Percentiles rank a stretch among this genome's conserved stretches.
phyloP scores from a whole-genome alignment of 2,888 invertebrate species.

The Torymus aiolomorphi region DNA sequence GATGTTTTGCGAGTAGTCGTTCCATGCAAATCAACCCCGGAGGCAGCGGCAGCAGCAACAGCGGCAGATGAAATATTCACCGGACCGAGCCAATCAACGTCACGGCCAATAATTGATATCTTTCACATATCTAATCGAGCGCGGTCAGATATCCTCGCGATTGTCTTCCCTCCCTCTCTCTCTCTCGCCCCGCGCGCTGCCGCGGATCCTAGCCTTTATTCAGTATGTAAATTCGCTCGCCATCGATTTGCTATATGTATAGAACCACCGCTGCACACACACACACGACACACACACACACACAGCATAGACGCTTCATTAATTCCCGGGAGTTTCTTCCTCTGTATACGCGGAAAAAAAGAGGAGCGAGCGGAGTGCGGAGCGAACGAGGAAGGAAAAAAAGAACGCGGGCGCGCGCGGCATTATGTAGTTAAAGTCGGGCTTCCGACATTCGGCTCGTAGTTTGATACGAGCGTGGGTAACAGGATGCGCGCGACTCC shows the following conservation, averaged over 20 bases:
- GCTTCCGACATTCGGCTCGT: conserved; percentile 58
- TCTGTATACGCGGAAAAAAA: conserved; percentile 6
- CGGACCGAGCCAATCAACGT: conserved; percentile 54
- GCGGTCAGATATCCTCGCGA: conserved; percentile 40
- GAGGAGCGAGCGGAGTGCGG: neutral
- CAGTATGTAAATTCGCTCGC: conserved; percentile 50
- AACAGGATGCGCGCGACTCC: conserved; percentile 58
- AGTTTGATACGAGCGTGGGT: conserved; percentile 60
- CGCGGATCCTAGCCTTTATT: conserved; percentile 49
- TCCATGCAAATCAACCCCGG: conserved; percentile 35
- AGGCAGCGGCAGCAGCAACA: neutral
- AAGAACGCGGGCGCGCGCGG: conserved; percentile 19
- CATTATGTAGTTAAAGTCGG: conserved; percentile 57
- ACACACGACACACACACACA: too few species aligned
- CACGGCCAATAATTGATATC: conserved; percentile 57
- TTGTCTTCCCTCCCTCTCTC: conserved; percentile 46
- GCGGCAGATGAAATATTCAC: conserved; percentile 53
- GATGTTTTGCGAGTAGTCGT: too few species aligned
- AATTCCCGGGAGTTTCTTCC: conserved; percentile 53
- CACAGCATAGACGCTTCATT: conserved; percentile 52
- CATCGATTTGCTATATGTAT: conserved; percentile 53
- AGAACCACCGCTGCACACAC: neutral
- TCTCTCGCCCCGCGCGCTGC: neutral
- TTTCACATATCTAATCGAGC: conserved; percentile 55
- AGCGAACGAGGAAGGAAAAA: neutral